Percentiles rank a stretch among this genome's conserved stretches.
Evolutionary conservation across 2,797 vertebrate species (phyloP).

Genomic region (Gymnodraco acuticeps): DNA sequence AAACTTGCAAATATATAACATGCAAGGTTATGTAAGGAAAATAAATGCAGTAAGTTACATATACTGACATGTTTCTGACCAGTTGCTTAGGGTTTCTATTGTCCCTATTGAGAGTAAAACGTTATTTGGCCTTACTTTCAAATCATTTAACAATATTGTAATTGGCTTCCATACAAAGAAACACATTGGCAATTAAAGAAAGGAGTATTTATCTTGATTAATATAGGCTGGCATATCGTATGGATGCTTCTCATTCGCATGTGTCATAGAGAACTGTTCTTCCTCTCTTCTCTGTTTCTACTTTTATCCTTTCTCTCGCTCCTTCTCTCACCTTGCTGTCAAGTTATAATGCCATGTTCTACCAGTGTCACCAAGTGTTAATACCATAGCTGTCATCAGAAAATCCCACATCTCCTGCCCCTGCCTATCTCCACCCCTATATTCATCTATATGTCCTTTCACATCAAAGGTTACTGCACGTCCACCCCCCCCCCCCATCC

Average conservation of each 20-base stretch:
- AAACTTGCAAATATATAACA: no score
- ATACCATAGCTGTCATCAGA: slow-evolving; percentile 68
- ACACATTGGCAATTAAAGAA: background rate
- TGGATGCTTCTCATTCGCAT: slow-evolving; percentile 14
- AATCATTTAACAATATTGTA: no score
- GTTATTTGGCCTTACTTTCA: no score
- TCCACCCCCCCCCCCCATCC: slow-evolving; percentile 29
- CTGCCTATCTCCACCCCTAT: slow-evolving; percentile 35
- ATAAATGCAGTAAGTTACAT: no score
- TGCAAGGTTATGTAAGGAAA: no score
- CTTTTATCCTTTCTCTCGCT: slow-evolving; percentile 1
- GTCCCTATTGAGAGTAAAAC: no score
- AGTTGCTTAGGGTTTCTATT: no score
- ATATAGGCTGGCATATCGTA: slow-evolving; percentile 8
- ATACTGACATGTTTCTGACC: no score
- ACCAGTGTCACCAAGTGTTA: slow-evolving; percentile 64
- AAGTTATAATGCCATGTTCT: slow-evolving; percentile 61
- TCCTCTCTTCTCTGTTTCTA: background rate
- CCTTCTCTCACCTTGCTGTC: slow-evolving; percentile 43
- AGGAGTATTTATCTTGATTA: background rate
- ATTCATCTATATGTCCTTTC: slow-evolving; percentile 38
- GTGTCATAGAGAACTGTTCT: slow-evolving; percentile 6
- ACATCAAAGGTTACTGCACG: slow-evolving; percentile 59
- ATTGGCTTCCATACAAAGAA: no score
- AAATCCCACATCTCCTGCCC: slow-evolving; percentile 52